Percentiles rank a stretch among this genome's conserved stretches.
phyloP scores from a whole-genome alignment of 2,113 vertebrate species.

The Oncorhynchus nerka region DNA sequence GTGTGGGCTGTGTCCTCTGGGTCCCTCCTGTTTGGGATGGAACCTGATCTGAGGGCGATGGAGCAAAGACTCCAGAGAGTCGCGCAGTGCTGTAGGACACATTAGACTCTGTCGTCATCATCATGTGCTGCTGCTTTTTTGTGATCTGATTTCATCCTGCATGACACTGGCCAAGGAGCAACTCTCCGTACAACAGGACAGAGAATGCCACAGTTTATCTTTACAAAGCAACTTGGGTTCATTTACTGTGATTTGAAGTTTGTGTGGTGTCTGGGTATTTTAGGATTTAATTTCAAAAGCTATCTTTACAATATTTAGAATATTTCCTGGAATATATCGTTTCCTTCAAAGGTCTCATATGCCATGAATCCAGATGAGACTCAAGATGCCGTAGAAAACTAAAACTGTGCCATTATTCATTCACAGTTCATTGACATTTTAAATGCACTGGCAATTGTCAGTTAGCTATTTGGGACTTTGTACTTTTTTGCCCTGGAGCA shows the following conservation, averaged over 20 bases:
- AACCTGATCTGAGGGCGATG: constrained; percentile 28
- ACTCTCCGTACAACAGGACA: neutral
- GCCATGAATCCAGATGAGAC: neutral
- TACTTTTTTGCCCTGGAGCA: neutral
- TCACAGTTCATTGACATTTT: neutral
- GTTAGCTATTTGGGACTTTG: neutral
- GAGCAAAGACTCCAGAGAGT: neutral
- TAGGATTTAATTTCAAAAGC: neutral
- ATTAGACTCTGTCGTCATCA: constrained; percentile 18
- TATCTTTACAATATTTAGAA: neutral
- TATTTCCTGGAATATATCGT: neutral
- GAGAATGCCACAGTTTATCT: neutral
- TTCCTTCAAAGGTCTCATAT: neutral
- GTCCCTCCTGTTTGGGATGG: constrained; percentile 36
- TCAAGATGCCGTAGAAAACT: neutral
- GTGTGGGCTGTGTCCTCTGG: constrained; percentile 20
- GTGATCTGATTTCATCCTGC: constrained; percentile 25
- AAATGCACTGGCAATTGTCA: neutral
- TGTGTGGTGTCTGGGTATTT: neutral
- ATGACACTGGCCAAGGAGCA: constrained; percentile 12
- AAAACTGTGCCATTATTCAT: neutral
- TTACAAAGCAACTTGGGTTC: neutral
- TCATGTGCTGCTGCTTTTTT: constrained; percentile 14
- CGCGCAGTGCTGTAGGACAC: constrained; percentile 6
- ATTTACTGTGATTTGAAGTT: neutral